phyloP scores from a whole-genome alignment of 2,888 invertebrate species.

The Leucania comma region DNA sequence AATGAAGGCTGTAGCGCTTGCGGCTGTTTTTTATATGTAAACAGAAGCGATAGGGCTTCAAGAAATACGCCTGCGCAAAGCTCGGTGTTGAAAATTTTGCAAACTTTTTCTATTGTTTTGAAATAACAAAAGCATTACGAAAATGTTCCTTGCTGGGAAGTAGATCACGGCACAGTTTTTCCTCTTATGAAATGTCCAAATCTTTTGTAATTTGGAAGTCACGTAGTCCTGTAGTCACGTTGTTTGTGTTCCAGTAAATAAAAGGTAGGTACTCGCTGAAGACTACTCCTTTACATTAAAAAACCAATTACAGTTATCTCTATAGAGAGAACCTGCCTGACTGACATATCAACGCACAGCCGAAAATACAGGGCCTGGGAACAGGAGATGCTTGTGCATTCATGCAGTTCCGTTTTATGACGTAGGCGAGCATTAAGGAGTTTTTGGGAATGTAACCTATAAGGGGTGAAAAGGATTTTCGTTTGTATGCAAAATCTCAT shows the following conservation, averaged over 20 bases:
- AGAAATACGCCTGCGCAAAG: neutral
- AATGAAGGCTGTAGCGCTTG: neutral
- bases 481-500: too few species aligned
- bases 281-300: too few species aligned
- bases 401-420: too few species aligned
- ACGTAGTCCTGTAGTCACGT: neutral
- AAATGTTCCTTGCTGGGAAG: neutral
- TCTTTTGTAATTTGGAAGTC: neutral
- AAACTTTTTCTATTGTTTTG: slow-evolving; percentile 11
- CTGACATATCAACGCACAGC: too few species aligned
- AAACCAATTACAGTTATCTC: too few species aligned
- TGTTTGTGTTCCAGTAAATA: neutral
- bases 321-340: too few species aligned
- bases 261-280: neutral
- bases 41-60: slow-evolving; percentile 6
- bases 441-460: too few species aligned
- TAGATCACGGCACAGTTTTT: neutral
- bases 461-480: too few species aligned
- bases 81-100: neutral
- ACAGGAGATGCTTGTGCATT: too few species aligned
- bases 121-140: slow-evolving; percentile 4
- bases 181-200: neutral
- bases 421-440: too few species aligned
- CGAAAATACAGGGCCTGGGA: too few species aligned
- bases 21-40: slow-evolving; percentile 2